phyloP scores from a whole-genome alignment of 64 coral and sea anemone species.

The Montipora cactus region DNA sequence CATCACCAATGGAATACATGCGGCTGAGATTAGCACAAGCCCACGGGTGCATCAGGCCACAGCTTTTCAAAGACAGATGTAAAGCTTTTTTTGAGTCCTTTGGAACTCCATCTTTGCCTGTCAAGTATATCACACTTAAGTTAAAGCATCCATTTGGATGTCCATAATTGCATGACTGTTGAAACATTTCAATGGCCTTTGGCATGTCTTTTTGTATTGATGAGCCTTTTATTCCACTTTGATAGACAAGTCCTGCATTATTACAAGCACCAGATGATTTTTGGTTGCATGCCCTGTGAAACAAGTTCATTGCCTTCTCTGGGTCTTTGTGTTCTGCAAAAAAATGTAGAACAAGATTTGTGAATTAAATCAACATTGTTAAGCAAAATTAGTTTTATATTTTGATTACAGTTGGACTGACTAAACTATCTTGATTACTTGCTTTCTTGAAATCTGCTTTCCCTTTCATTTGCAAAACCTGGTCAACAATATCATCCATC shows the following conservation, averaged over 20 bases:
- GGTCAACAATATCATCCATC: no score
- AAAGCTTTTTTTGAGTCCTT: conserved; percentile 97
- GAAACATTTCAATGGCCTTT: conserved; percentile 87
- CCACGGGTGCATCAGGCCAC: conserved; percentile 91
- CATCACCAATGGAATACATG: conserved; percentile 94
- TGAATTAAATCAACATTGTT: no score
- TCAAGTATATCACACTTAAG: conserved; percentile 88
- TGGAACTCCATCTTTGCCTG: conserved; percentile 79
- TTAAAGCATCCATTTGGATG: conserved; percentile 97
- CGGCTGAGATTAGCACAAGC: conserved; percentile 91
- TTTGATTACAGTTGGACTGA: no score
- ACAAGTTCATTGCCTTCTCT: conserved; percentile 85
- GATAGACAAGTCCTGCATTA: conserved; percentile 96
- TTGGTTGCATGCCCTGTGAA: conserved; percentile 80
- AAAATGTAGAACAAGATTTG: neutral
- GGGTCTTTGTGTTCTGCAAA: conserved; percentile 89
- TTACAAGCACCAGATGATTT: conserved; percentile 87
- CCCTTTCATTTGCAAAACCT: no score
- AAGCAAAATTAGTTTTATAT: no score
- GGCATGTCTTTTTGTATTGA: conserved; percentile 78
- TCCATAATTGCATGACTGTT: conserved; percentile 75
- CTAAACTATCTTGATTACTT: no score
- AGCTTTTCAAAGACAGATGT: conserved; percentile 90
- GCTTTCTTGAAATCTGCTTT: no score
- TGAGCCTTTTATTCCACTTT: conserved; percentile 87